Base-by-base conservation (phyloP, 2,888 invertebrate species). In the Oxystoma pomonae region DNA sequence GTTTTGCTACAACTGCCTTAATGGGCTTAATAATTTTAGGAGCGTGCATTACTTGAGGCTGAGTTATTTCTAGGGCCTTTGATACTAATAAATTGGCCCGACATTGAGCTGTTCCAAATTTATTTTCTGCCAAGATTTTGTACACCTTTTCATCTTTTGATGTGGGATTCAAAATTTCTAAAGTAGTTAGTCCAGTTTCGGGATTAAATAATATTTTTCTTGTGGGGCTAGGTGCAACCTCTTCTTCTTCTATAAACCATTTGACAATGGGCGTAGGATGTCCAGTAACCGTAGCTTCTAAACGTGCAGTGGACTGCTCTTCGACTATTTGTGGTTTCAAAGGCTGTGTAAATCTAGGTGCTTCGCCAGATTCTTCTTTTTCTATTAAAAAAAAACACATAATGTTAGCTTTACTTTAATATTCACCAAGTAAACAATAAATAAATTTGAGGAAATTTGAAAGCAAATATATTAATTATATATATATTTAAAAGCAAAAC, bases 21-120 rank as follows among this genome's bases (percentile, higher is more conserved):
- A 96, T 82, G 62, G 94, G 91, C 75, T 89, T 87, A 58, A 86
- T 86, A 72, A 96, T 92, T 73, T 86, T 88, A 55, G 92, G 92
- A 35, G 90, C 88, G 70, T 84, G 82, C 58, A 87, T 78, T 1
- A 85, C 82, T 70, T 81, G 75, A 58, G 84, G 83, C 74, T 84
- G 81, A 19, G 81, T 78, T 35, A 84, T 78, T 61, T 78, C 78
- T 66, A 80, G 82, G 65, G 73, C 78, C 72, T 76, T 81, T 73
- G 83, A 84, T 57, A 88, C 84, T 52, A 90, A 80, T 35, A 92
- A 83, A 77, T 91, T 90, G 5, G 91, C 89, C 73, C 89, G 84
- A 72, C 89, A 90, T 75, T 89, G 85, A 1, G 90, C 90, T 65
- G 84, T 83, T 3, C 92, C 92, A 73, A 87, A 88, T 73, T 86